Percentiles rank a stretch among this genome's conserved stretches.
Evolutionary conservation across 2,888 invertebrate genomes (phyloP).

Genomic region (Allolobophora icterica): DNA sequence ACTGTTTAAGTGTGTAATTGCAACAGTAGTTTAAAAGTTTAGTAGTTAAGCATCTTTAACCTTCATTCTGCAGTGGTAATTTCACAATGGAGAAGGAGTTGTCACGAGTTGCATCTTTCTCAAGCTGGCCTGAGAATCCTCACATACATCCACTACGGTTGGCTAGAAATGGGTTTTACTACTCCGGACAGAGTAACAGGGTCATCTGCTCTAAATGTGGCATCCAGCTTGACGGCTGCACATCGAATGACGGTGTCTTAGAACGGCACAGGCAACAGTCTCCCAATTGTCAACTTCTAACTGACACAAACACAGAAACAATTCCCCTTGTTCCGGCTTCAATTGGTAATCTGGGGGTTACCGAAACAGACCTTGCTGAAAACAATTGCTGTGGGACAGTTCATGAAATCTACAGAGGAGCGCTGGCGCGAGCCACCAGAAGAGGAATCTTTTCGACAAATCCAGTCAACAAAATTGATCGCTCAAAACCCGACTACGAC

Average conservation of each 20-base stretch:
- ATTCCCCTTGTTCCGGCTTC: neutral
- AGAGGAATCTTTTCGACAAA: neutral
- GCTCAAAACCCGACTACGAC: neutral
- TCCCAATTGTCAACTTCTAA: neutral
- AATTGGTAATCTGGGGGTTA: neutral
- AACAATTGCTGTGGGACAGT: neutral
- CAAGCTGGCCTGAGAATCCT: neutral
- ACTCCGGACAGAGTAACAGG: neutral
- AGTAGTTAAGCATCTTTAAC: no score
- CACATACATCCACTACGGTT: neutral
- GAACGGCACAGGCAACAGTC: neutral
- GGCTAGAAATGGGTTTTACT: slow-evolving; percentile 10
- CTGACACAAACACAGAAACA: neutral
- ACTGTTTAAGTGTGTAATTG: no score
- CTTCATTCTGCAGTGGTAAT: neutral
- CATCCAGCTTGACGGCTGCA: neutral
- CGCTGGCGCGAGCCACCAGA: neutral
- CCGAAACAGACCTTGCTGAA: neutral
- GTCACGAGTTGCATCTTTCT: neutral
- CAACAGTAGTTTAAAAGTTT: no score
- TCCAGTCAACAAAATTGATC: neutral
- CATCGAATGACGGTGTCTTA: neutral
- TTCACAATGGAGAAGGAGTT: neutral
- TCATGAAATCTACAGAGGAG: neutral
- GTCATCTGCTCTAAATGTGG: neutral